These are phyloP conservation scores for Caenorhabditis sulstoni DNA, from an alignment of 2,888 invertebrate species.

Conservation along the genomic window DNA sequence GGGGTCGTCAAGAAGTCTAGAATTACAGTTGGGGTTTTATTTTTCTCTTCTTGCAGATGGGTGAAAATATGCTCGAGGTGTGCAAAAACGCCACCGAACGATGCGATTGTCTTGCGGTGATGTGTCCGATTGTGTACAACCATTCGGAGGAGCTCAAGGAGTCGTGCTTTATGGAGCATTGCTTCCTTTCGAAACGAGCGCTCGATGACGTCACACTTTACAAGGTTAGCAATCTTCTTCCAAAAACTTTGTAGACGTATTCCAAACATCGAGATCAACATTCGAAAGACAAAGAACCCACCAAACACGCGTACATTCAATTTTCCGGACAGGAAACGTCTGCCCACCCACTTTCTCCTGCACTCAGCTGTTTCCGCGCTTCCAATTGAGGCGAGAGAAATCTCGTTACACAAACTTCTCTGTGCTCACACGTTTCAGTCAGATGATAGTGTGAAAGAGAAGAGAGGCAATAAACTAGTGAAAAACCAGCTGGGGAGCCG, in stretches of 20 bases:
- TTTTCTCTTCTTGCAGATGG: slow-evolving; percentile 26
- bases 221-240: slow-evolving; percentile 27
- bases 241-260: not conserved
- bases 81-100: slow-evolving; percentile 41
- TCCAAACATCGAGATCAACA: no score
- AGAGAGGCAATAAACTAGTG: not conserved
- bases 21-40: slow-evolving; percentile 2
- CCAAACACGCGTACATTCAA: no score
- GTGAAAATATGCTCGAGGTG: slow-evolving; percentile 46
- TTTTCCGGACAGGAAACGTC: no score
- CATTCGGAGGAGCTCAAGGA: slow-evolving; percentile 61
- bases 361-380: no score
- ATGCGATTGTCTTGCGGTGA: slow-evolving; percentile 56
- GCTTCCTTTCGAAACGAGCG: slow-evolving; percentile 68
- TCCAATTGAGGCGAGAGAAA: no score
- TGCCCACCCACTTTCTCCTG: no score
- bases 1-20: not conserved
- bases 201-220: slow-evolving; percentile 63
- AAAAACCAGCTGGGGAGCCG: not conserved
- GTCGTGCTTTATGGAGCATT: slow-evolving; percentile 67
- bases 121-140: slow-evolving; percentile 62
- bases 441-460: no score
- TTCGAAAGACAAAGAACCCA: no score
- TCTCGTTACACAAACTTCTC: no score
- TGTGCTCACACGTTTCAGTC: no score